These are phyloP conservation scores for Drosophila paranaensis DNA, from an alignment of 2,888 invertebrate species.

Conservation along the genomic window DNA sequence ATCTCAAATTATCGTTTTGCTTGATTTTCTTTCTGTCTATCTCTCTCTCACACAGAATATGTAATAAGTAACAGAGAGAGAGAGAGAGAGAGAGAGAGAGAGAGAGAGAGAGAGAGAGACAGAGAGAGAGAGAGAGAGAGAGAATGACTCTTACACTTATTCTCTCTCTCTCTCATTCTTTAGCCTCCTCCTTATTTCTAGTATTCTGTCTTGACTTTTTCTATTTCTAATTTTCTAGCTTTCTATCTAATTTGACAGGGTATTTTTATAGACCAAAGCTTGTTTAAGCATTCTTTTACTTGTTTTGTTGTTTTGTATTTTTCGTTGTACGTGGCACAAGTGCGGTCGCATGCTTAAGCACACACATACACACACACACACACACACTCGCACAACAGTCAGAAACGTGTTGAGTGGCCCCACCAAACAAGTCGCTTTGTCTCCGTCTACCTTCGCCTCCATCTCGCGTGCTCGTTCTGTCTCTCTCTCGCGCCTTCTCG, in stretches of 20 bases:
- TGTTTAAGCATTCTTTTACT: conserved; percentile 41
- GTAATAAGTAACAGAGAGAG: no score
- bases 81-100: no score
- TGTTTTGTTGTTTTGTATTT: conserved; percentile 55
- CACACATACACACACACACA: conserved; percentile 50
- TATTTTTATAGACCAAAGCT: conserved; percentile 17
- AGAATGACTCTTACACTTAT: no score
- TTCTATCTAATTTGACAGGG: conserved; percentile 25
- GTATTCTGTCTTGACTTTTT: not conserved
- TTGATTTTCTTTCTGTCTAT: not conserved
- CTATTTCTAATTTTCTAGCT: not conserved
- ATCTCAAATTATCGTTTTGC: not conserved
- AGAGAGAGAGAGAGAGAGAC: no score
- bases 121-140: no score
- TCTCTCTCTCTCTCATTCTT: not conserved
- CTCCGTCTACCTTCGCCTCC: conserved; percentile 43
- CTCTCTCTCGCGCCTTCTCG: conserved; percentile 27
- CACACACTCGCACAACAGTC: conserved; percentile 30
- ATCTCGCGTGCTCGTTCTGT: conserved; percentile 16
- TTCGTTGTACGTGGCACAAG: conserved; percentile 78
- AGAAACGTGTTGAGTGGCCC: conserved; percentile 78
- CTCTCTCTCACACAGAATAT: no score
- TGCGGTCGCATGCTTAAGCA: conserved; percentile 80
- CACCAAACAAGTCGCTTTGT: conserved; percentile 63
- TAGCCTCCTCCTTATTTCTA: not conserved